Conservation (phyloP, 1,140 invertebrate species). For the Trissolcus basalis region DNA sequence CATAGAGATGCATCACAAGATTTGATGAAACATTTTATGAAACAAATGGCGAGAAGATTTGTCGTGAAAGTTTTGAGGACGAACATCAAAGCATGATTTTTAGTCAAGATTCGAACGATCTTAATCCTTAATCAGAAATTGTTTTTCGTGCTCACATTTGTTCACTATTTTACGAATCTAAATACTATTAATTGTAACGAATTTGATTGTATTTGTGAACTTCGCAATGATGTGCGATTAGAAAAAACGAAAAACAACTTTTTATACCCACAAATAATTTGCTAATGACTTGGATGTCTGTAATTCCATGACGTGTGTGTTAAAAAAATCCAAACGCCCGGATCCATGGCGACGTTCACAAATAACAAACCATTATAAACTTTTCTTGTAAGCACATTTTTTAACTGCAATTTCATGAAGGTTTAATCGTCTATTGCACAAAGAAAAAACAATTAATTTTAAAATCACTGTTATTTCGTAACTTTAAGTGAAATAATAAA, state of each 20-base stretch:
- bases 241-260: slow-evolving; percentile 17
- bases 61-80: no score
- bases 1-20: no score
- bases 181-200: slow-evolving; percentile 42
- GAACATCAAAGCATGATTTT: no score
- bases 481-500: slow-evolving; percentile 70
- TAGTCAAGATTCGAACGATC: slow-evolving; percentile 1
- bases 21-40: no score
- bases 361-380: slow-evolving; percentile 61
- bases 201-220: slow-evolving; percentile 43
- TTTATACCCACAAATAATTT: slow-evolving; percentile 45
- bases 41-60: no score
- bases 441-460: slow-evolving; percentile 73
- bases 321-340: slow-evolving; percentile 4
- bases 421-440: slow-evolving; percentile 76
- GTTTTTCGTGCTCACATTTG: slow-evolving; percentile 43
- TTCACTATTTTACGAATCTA: slow-evolving; percentile 55
- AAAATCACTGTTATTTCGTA: slow-evolving; percentile 74
- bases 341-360: slow-evolving; percentile 63
- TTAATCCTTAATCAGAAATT: slow-evolving; percentile 40
- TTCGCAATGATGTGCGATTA: slow-evolving; percentile 33
- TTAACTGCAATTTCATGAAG: slow-evolving; percentile 68
- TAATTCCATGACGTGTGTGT: slow-evolving; percentile 25
- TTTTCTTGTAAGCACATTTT: slow-evolving; percentile 73
- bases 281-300: slow-evolving; percentile 23